Evolutionary conservation across 2,888 invertebrate species (phyloP), one percentile per base, ranked within the genome.

Genomic region (Patella ulyssiponensis): DNA sequence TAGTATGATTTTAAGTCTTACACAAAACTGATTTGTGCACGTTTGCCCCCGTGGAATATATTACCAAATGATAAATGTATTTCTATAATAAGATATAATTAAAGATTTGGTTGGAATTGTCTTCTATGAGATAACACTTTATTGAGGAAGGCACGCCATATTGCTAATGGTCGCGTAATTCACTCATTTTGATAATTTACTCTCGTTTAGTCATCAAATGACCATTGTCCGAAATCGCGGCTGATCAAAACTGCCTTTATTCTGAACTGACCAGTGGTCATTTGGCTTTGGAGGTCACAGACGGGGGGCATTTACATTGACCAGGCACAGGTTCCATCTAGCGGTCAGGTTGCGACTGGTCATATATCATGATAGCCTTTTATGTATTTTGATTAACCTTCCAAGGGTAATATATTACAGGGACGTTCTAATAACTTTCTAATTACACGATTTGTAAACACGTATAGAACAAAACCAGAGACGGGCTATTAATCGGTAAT

Each of bases 361-460:
- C 64, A 64, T 64, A 64, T 20, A 64, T 64, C 23, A 64, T 64
- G 23, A 9, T 64, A 23, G 64, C 64, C 64, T 64, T 14, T 64
- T 64, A 64, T 64, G 64, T 64, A 64, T 64, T 64, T 64, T 64
- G 64, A 64, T 64, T 64, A 64, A 64, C 64, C 64, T 64, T 64
- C 23, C 64, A 64, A 64, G 64, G 23, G 23, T 64, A 64, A 64
- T 64, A 64, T 64, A 64, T 64, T 20, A 23, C 64, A 23, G 64
- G 23, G 23, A 64, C 64, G 14, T 20, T 23, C 64, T 64, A 64
- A 64, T 64, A 64, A 23, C 64, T 64, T 64, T 64, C 20, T 64
- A 64, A 64, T 64, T 64, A 64, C 64, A 64, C 64, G 64, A 64
- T 64, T 64, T 64, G 64, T 64, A 64, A 64, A 64, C 64, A 64